phyloP scores from a whole-genome alignment of 2,113 vertebrate species.

The Atractosteus spatula region DNA sequence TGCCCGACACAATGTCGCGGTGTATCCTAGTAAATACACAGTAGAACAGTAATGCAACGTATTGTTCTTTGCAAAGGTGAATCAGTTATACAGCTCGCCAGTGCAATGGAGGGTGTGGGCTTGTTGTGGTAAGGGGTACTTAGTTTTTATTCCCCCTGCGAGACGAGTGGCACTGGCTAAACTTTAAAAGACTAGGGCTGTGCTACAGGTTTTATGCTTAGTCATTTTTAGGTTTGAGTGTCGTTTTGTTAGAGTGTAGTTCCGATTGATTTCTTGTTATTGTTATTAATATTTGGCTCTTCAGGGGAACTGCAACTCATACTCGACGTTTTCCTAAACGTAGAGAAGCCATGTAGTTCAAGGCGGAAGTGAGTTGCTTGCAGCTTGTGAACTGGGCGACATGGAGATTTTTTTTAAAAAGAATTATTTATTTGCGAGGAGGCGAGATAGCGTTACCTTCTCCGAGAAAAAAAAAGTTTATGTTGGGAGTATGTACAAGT shows the following conservation, averaged over 20 bases:
- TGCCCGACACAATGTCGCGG: constrained; percentile 2
- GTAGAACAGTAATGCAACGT: constrained; percentile 7
- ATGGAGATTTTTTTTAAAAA: not conserved
- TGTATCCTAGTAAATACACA: constrained; percentile 20
- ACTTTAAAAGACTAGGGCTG: not conserved
- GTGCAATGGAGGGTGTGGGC: constrained; percentile 65
- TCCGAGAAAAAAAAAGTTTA: too few relatives aligned
- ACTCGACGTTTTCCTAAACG: not conserved
- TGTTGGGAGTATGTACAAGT: not conserved
- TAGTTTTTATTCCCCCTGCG: constrained; percentile 9
- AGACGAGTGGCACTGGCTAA: not conserved
- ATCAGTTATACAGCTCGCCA: constrained; percentile 38
- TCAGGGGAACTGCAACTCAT: not conserved
- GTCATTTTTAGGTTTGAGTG: not conserved
- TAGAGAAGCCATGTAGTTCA: constrained; percentile 3
- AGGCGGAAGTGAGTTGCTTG: constrained; percentile 22
- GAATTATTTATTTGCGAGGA: too few relatives aligned
- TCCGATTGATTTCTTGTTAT: not conserved
- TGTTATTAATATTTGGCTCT: not conserved
- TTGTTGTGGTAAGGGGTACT: constrained; percentile 28
- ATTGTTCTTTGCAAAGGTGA: constrained; percentile 46
- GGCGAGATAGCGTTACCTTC: too few relatives aligned
- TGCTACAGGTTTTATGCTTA: constrained; percentile 5
- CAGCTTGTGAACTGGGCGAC: not conserved
- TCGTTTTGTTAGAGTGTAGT: not conserved